Base-by-base conservation (phyloP, 1,140 invertebrate genomes). In the Bathynomus jamesi region DNA sequence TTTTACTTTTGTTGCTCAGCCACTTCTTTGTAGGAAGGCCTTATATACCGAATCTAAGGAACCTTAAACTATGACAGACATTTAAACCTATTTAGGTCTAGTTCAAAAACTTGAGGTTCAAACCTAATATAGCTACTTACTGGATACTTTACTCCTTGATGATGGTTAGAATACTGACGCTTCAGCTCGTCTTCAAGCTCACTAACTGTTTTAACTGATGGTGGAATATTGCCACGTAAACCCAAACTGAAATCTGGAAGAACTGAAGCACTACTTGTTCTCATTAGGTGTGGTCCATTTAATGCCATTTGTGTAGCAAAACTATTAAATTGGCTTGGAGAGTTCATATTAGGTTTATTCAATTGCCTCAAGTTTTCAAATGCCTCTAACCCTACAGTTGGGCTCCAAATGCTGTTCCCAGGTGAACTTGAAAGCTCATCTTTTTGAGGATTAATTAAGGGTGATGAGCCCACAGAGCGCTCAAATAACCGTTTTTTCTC, bases 131-230 rank as follows among this genome's bases (percentile, higher is more conserved):
- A n/a, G n/a, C n/a, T n/a, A n/a, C n/a, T n/a, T n/a, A n/a, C n/a
- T n/a, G n/a, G n/a, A n/a, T n/a, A n/a, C n/a, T n/a, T n/a, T n/a
- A 21, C 40, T 17, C 21, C 21, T 53, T 53, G 40, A 53, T 53
- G 40, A 53, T 53, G 13, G 5, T 53, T 53, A 17, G 5, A 69
- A 53, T 53, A 21, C 25, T 76, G 75, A 30, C 72, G 62, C 25
- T 71, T 73, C 71, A 76, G 61, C 31, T 76, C 75, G 66, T 71
- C 70, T 66, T 76, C 75, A n/a, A 76, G 30, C 25, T 76, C 75
- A 10, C 63, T 71, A 21, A 76, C 75, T 40, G 75, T 73, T 69
- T 76, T 76, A 28, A 76, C 40, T n/a, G 72, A 53, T n/a, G n/a
- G n/a, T n/a, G n/a, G n/a, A n/a, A n/a, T n/a, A 53, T 1, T 2